A percentile compares a stretch with the other conserved stretches of the same genome.
phyloP scores from a whole-genome alignment of 2,888 invertebrate genomes.

The Acanthacorydalis orientalis region DNA sequence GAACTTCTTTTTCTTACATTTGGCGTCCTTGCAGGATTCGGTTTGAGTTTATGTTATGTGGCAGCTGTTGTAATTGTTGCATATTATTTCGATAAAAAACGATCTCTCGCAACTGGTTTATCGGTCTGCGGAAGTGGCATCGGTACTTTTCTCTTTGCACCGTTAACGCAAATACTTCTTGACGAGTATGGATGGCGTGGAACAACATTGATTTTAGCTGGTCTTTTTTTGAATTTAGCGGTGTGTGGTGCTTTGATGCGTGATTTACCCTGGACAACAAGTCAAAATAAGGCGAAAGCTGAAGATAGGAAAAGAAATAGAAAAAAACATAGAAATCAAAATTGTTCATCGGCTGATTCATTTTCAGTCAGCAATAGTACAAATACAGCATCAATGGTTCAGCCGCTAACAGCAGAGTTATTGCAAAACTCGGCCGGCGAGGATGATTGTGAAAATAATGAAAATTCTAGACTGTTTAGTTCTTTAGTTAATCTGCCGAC shows the following conservation, averaged over 20 bases:
- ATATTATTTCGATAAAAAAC: constrained; percentile 72
- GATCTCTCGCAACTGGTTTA: constrained; percentile 72
- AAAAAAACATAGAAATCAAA: constrained; percentile 36
- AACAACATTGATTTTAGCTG: constrained; percentile 64
- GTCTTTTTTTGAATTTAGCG: constrained; percentile 63
- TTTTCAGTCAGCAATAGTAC: constrained; percentile 53
- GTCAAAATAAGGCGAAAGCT: constrained; percentile 41
- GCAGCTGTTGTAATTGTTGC: constrained; percentile 84
- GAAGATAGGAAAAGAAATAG: constrained; percentile 43
- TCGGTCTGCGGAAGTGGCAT: constrained; percentile 79
- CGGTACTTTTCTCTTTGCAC: constrained; percentile 76
- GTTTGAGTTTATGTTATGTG: constrained; percentile 71
- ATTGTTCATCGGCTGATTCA: constrained; percentile 50
- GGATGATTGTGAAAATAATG: constrained; percentile 13
- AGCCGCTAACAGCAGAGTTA: constrained; percentile 29
- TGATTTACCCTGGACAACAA: constrained; percentile 51
- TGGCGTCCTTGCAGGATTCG: constrained; percentile 70
- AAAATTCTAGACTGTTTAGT: constrained; percentile 40
- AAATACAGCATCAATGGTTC: constrained; percentile 38
- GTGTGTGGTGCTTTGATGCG: constrained; percentile 70
- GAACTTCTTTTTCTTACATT: constrained; percentile 66
- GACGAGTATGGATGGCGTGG: constrained; percentile 72
- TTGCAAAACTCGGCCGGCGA: constrained; percentile 13
- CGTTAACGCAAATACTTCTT: constrained; percentile 54
- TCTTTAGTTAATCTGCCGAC: constrained; percentile 78